These are phyloP conservation scores for Patella vulgata DNA, from an alignment of 1,140 invertebrate species.

Conservation along the genomic window DNA sequence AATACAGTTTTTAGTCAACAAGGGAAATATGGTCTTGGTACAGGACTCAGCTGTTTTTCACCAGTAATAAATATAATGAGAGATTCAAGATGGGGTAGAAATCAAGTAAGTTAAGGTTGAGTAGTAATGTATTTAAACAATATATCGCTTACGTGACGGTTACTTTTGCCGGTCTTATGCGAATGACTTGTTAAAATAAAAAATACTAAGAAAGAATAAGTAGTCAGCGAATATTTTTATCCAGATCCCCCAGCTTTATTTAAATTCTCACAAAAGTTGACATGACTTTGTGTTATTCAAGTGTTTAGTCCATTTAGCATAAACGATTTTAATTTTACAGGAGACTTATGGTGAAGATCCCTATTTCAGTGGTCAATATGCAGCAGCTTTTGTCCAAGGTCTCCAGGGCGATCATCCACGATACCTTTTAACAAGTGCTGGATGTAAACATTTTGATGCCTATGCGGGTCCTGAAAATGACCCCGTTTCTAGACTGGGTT, in stretches of 20 bases:
- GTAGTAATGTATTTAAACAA: not conserved
- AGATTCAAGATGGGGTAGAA: slow-evolving; percentile 28
- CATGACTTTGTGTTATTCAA: no score
- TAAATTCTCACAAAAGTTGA: no score
- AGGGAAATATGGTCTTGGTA: not conserved
- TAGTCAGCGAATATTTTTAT: no score
- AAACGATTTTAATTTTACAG: no score
- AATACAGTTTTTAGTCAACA: slow-evolving; percentile 13
- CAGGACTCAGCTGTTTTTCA: slow-evolving; percentile 23
- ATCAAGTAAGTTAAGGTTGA: slow-evolving; percentile 11
- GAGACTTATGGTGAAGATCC: slow-evolving; percentile 61
- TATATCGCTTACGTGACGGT: not conserved
- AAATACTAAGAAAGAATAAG: no score
- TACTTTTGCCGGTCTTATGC: no score
- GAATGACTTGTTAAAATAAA: no score
- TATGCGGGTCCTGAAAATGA: slow-evolving; percentile 23
- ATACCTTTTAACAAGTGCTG: no score
- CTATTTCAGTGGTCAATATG: slow-evolving; percentile 33
- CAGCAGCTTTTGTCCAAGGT: no score
- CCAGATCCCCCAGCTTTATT: no score
- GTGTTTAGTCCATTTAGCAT: no score
- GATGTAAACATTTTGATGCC: slow-evolving; percentile 1
- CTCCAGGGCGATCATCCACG: no score
- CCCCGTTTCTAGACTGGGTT: not conserved
- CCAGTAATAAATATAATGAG: slow-evolving; percentile 24